A percentile compares a stretch with the other conserved stretches of the same genome.
Conservation (phyloP, 1,140 invertebrate genomes). For the Megalopta genalis region DNA sequence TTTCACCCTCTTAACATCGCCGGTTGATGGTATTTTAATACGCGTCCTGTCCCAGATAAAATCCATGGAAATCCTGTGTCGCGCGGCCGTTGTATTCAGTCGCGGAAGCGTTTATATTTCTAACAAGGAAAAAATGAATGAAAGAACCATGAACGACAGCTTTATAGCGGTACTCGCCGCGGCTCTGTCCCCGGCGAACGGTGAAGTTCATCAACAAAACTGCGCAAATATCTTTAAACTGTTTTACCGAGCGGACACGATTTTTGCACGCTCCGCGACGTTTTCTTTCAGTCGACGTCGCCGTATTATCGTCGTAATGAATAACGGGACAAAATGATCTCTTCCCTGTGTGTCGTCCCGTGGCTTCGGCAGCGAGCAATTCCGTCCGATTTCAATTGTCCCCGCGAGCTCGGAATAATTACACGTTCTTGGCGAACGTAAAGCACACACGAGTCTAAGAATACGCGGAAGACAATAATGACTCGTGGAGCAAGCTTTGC, state of each 20-base stretch:
- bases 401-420: not conserved
- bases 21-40: conserved; percentile 45
- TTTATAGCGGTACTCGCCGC: conserved; percentile 19
- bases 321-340: conserved; percentile 56
- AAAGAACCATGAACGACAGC: not conserved
- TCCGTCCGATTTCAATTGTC: conserved; percentile 2
- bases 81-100: not conserved
- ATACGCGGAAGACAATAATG: too few relatives aligned
- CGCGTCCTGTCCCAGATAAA: conserved; percentile 26
- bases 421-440: not conserved
- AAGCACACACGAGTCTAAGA: too few relatives aligned
- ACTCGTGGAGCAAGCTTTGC: too few relatives aligned
- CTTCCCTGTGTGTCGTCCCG: conserved; percentile 43
- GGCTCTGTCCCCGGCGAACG: conserved; percentile 35
- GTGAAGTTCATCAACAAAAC: conserved; percentile 30
- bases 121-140: conserved; percentile 16
- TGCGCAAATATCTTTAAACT: conserved; percentile 30
- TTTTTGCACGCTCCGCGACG: conserved; percentile 41
- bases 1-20: conserved; percentile 17
- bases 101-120: conserved; percentile 16
- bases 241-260: conserved; percentile 30
- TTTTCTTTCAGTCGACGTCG: conserved; percentile 3
- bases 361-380: not conserved
- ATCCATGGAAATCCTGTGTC: conserved; percentile 29
- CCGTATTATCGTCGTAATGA: conserved; percentile 55